Percentiles rank a stretch among this genome's conserved stretches.
Evolutionary conservation across 1,140 invertebrate species (phyloP).

Genomic region (Bombyx mandarina): DNA sequence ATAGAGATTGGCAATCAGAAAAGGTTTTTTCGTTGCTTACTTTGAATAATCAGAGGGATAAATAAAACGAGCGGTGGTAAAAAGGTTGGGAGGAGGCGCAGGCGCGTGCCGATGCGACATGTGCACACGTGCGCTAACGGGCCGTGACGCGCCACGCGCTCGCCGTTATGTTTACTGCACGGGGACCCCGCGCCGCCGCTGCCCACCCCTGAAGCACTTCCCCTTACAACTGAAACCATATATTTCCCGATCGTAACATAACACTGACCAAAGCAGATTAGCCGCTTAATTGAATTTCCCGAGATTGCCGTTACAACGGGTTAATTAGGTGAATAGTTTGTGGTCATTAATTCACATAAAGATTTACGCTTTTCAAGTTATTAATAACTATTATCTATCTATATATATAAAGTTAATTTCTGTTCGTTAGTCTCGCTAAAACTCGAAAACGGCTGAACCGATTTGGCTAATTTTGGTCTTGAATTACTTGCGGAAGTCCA

Average conservation of each 20-base stretch:
- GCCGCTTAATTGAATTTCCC: constrained; percentile 61
- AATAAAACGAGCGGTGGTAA: constrained; percentile 46
- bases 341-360: too few relatives aligned
- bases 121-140: constrained; percentile 61
- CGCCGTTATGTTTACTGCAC: constrained; percentile 30
- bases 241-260: constrained; percentile 43
- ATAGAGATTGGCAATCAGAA: too few relatives aligned
- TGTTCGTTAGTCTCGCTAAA: too few relatives aligned
- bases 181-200: constrained; percentile 9
- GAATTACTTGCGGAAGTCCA: too few relatives aligned
- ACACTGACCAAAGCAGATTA: constrained; percentile 42
- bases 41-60: constrained; percentile 27
- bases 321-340: constrained; percentile 39
- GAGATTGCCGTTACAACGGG: constrained; percentile 58
- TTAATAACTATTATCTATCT: too few relatives aligned
- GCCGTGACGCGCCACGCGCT: constrained; percentile 41
- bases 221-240: constrained; percentile 51
- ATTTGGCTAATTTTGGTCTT: too few relatives aligned
- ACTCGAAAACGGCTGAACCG: too few relatives aligned
- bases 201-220: constrained; percentile 44
- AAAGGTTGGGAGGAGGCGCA: constrained; percentile 53
- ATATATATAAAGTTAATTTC: too few relatives aligned
- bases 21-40: too few relatives aligned
- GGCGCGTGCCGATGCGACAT: constrained; percentile 66
- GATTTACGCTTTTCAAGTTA: too few relatives aligned